Evolutionary conservation across 2,113 vertebrate species (phyloP).

Genomic region (Actenoides lindsayi): DNA sequence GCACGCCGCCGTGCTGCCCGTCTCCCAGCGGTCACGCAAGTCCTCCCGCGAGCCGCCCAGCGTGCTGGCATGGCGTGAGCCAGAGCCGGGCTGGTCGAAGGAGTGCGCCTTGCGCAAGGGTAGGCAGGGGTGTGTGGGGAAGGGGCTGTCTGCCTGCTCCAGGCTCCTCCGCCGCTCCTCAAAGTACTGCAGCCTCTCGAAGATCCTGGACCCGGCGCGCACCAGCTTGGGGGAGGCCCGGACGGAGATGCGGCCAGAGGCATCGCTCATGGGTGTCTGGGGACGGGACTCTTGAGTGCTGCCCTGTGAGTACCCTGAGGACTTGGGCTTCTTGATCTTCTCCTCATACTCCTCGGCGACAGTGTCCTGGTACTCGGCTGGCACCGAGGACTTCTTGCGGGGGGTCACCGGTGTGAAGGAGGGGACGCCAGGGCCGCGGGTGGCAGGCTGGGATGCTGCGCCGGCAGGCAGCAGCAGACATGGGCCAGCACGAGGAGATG

Average conservation of each 20-base stretch:
- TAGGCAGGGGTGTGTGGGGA: conserved; percentile 83
- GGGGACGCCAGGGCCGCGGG: conserved; percentile 43
- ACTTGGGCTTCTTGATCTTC: conserved; percentile 90
- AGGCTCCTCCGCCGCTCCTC: conserved; percentile 91
- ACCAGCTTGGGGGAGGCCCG: conserved; percentile 91
- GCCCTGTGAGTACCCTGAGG: conserved; percentile 80
- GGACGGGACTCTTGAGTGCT: conserved; percentile 87
- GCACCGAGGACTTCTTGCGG: conserved; percentile 83
- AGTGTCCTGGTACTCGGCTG: conserved; percentile 83
- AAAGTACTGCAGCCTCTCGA: conserved; percentile 90
- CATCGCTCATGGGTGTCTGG: conserved; percentile 88
- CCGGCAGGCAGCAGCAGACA: not conserved
- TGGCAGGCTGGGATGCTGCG: not conserved
- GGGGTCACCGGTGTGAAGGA: conserved; percentile 82
- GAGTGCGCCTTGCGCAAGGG: conserved; percentile 90
- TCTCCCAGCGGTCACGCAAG: conserved; percentile 78
- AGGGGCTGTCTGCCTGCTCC: conserved; percentile 87
- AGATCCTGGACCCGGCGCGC: conserved; percentile 89
- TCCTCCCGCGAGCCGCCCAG: conserved; percentile 87
- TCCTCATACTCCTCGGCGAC: conserved; percentile 90
- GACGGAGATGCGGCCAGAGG: conserved; percentile 85
- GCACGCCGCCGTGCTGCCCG: conserved; percentile 73
- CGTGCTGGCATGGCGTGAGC: conserved; percentile 70
- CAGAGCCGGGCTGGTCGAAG: conserved; percentile 85
- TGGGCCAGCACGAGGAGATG: conserved; percentile 70